These are phyloP conservation scores for Trachymyrmex septentrionalis DNA, from an alignment of 1,140 invertebrate genomes.

Conservation along the genomic window DNA sequence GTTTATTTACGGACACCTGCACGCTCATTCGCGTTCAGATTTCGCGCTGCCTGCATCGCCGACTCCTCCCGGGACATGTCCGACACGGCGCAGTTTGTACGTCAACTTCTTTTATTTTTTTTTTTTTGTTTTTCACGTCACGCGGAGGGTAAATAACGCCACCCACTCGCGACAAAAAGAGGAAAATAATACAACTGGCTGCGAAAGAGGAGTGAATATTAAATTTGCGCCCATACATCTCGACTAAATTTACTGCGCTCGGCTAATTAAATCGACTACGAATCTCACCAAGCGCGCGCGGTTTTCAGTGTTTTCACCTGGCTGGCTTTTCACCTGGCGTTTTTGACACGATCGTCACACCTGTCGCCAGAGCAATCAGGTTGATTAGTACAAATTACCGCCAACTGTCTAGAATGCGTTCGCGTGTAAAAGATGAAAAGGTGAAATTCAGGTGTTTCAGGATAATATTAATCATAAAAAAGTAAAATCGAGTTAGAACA, in stretches of 20 bases:
- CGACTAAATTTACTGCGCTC: constrained; percentile 32
- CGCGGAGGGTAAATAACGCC: constrained; percentile 61
- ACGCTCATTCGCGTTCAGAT: constrained; percentile 73
- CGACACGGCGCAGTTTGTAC: constrained; percentile 58
- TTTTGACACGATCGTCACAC: background rate
- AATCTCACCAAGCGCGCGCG: background rate
- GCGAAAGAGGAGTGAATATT: constrained; percentile 44
- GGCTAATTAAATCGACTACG: constrained; percentile 44
- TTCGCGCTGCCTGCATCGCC: constrained; percentile 57
- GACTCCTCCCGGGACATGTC: constrained; percentile 44
- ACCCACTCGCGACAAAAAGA: constrained; percentile 34
- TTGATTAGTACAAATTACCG: constrained; percentile 11
- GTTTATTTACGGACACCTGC: constrained; percentile 81
- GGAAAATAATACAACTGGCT: constrained; percentile 34
- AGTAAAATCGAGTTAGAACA: background rate
- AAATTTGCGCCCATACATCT: constrained; percentile 30
- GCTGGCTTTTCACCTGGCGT: background rate
- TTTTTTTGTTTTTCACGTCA: constrained; percentile 15
- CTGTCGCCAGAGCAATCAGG: background rate
- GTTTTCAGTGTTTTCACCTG: background rate
- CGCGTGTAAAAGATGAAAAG: background rate
- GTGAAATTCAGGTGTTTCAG: background rate
- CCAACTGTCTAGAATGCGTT: background rate
- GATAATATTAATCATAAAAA: background rate
- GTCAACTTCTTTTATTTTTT: constrained; percentile 50